These are phyloP conservation scores for Kryptolebias marmoratus DNA, from an alignment of 2,113 vertebrate species.

Conservation along the genomic window DNA sequence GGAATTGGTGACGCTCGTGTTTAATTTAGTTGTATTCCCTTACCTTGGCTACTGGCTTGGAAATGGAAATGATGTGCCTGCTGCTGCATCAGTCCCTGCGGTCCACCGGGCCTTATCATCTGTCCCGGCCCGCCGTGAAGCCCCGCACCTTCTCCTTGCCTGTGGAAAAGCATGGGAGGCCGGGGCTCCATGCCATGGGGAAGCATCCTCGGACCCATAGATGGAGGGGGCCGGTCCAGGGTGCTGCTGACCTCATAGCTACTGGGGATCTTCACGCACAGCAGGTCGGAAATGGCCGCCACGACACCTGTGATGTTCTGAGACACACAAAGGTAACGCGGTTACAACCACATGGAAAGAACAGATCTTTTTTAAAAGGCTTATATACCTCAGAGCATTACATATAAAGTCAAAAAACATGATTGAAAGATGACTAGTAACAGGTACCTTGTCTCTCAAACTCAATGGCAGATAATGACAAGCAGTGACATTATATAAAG, in stretches of 20 bases:
- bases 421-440: neutral
- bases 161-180: slow-evolving; percentile 63
- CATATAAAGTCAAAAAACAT: too few relatives aligned
- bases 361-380: neutral
- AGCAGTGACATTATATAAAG: neutral
- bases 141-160: slow-evolving; percentile 54
- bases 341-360: neutral
- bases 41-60: slow-evolving; percentile 85
- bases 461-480: neutral
- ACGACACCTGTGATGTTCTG: slow-evolving; percentile 91
- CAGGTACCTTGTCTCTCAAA: too few relatives aligned
- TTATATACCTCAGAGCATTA: too few relatives aligned
- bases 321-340: slow-evolving; percentile 8
- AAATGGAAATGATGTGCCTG: slow-evolving; percentile 83
- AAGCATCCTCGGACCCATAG: slow-evolving; percentile 70
- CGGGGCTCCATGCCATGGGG: slow-evolving; percentile 67
- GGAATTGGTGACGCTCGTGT: slow-evolving; percentile 18
- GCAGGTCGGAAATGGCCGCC: slow-evolving; percentile 79
- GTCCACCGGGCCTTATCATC: slow-evolving; percentile 49
- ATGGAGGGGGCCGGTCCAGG: slow-evolving; percentile 80
- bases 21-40: slow-evolving; percentile 64
- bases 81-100: slow-evolving; percentile 78
- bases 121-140: slow-evolving; percentile 54
- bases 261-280: slow-evolving; percentile 90
- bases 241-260: slow-evolving; percentile 93